phyloP scores from a whole-genome alignment of 2,888 invertebrate genomes.

The Drosophila atripex region DNA sequence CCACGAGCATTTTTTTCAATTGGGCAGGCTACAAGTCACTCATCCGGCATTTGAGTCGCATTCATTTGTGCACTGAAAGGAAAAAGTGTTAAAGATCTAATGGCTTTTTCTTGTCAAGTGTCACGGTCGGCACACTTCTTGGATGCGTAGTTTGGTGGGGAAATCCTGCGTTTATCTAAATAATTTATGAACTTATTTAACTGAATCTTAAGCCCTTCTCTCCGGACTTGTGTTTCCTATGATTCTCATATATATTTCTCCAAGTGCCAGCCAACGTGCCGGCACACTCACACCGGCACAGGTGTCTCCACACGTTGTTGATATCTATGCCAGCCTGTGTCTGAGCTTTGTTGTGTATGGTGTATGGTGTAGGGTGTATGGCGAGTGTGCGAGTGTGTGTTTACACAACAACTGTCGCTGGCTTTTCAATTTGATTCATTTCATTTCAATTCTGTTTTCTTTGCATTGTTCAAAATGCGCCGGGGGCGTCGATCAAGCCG shows the following conservation, averaged over 20 bases:
- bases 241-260: neutral
- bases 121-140: no score
- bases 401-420: constrained; percentile 51
- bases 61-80: constrained; percentile 17
- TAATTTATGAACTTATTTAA: neutral
- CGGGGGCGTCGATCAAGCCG: constrained; percentile 36
- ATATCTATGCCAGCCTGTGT: constrained; percentile 25
- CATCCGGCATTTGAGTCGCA: constrained; percentile 45
- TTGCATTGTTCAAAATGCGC: constrained; percentile 36
- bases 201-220: neutral
- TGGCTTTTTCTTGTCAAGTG: neutral
- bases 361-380: constrained; percentile 14
- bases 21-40: constrained; percentile 72
- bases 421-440: constrained; percentile 74
- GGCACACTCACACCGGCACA: constrained; percentile 8
- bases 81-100: neutral
- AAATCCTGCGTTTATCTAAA: neutral
- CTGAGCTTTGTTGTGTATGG: constrained; percentile 10
- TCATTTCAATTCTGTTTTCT: constrained; percentile 56
- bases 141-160: no score
- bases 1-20: constrained; percentile 37
- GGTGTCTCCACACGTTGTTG: constrained; percentile 23
- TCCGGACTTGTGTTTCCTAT: neutral
- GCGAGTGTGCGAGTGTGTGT: constrained; percentile 22
- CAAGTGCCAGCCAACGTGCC: neutral